Conservation (phyloP, 2,797 vertebrate genomes). For the Malacoctenus gilli region DNA sequence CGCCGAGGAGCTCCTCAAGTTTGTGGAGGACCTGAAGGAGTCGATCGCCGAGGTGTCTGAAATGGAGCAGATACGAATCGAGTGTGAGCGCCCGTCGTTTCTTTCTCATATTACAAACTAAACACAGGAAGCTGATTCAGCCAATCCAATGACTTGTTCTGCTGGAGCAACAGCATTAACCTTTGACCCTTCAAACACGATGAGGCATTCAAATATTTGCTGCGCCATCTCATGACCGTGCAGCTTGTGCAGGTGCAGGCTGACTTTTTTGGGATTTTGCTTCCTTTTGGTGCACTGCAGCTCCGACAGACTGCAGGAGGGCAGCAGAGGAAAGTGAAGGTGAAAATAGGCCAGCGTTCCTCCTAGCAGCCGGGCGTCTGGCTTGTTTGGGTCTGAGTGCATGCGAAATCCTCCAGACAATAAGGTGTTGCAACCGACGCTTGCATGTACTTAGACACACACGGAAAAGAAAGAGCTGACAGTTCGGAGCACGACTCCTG, state of each 20-base stretch:
- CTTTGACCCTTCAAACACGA: too few species aligned
- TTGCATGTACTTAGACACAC: slow-evolving; percentile 32
- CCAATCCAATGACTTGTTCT: too few species aligned
- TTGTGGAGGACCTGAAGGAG: slow-evolving; percentile 97
- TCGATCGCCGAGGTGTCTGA: slow-evolving; percentile 97
- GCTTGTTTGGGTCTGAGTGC: slow-evolving; percentile 23
- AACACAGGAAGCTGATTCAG: too few species aligned
- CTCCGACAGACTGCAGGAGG: slow-evolving; percentile 37
- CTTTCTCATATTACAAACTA: too few species aligned
- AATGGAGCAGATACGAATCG: slow-evolving; percentile 98
- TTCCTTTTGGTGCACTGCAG: slow-evolving; percentile 45
- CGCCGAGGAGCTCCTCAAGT: slow-evolving; percentile 96
- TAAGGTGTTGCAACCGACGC: slow-evolving; percentile 10
- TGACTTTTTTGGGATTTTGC: slow-evolving; percentile 19
- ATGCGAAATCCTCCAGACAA: slow-evolving; percentile 43
- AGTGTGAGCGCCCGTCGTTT: slow-evolving; percentile 86
- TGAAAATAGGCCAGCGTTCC: slow-evolving; percentile 47
- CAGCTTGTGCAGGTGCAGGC: slow-evolving; percentile 13
- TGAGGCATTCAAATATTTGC: too few species aligned
- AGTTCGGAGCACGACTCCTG: slow-evolving; percentile 21
- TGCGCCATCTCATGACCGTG: too few species aligned
- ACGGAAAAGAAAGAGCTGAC: slow-evolving; percentile 15
- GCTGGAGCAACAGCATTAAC: too few species aligned
- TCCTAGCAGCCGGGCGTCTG: slow-evolving; percentile 40
- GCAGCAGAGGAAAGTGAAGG: slow-evolving; percentile 21